These are phyloP conservation scores for Micoletzkya japonica DNA, from an alignment of 2,888 invertebrate species.

Conservation along the genomic window DNA sequence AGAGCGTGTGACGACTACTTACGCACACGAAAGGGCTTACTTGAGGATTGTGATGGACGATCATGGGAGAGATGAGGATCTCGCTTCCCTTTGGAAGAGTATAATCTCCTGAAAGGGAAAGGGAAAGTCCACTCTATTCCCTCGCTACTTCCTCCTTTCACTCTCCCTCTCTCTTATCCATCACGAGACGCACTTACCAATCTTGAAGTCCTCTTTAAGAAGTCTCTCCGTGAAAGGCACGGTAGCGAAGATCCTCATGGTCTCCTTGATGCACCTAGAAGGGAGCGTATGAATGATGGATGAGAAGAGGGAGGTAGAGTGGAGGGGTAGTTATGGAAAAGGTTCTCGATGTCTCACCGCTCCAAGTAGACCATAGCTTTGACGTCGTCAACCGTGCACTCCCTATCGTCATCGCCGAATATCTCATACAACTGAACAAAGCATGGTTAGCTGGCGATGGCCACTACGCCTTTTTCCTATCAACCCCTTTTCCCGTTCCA, in stretches of 20 bases:
- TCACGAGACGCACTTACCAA: neutral
- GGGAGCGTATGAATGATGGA: neutral
- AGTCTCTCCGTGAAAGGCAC: conserved; percentile 28
- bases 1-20: too few relatives aligned
- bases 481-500: too few relatives aligned
- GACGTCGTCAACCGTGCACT: conserved; percentile 40
- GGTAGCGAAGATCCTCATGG: conserved; percentile 25
- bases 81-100: conserved; percentile 50
- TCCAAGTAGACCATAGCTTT: conserved; percentile 39
- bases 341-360: conserved; percentile 14
- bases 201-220: conserved; percentile 50
- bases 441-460: conserved; percentile 52
- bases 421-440: conserved; percentile 27
- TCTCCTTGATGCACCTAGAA: conserved; percentile 27
- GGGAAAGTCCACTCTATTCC: neutral
- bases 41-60: conserved; percentile 58
- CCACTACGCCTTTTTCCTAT: too few relatives aligned
- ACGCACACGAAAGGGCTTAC: too few relatives aligned
- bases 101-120: conserved; percentile 12
- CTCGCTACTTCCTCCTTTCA: neutral
- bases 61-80: conserved; percentile 29
- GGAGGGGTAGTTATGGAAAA: too few relatives aligned
- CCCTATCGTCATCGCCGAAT: conserved; percentile 30
- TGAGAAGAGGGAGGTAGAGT: neutral
- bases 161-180: neutral